These are phyloP conservation scores for Nysson spinosus DNA, from an alignment of 2,888 invertebrate genomes.

Conservation along the genomic window DNA sequence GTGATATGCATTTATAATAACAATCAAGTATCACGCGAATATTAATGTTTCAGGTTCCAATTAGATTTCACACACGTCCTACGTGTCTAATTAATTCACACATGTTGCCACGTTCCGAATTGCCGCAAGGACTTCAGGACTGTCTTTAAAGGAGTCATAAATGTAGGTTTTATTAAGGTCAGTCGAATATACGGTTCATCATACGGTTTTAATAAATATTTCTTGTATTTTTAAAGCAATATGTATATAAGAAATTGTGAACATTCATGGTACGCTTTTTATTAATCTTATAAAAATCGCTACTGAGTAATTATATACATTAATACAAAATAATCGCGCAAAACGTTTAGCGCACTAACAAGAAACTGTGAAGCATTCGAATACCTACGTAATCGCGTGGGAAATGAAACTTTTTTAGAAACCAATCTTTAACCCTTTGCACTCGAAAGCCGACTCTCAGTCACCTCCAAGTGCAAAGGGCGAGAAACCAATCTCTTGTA, in stretches of 20 bases:
- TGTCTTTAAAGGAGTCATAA: conserved; percentile 57
- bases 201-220: conserved; percentile 17
- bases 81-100: conserved; percentile 68
- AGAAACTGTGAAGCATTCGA: too few relatives aligned
- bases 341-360: conserved; percentile 28
- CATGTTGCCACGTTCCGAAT: conserved; percentile 60
- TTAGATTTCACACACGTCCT: conserved; percentile 66
- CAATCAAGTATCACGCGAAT: conserved; percentile 17
- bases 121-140: conserved; percentile 69
- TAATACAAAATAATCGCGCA: not conserved
- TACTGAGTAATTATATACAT: too few relatives aligned
- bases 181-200: conserved; percentile 6
- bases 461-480: too few relatives aligned
- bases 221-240: conserved; percentile 11
- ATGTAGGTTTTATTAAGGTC: conserved; percentile 4
- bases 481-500: not conserved
- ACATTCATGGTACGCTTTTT: too few relatives aligned
- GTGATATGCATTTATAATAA: conserved; percentile 2
- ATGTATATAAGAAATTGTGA: too few relatives aligned
- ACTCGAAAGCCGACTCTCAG: too few relatives aligned
- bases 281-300: too few relatives aligned
- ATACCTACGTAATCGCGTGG: too few relatives aligned
- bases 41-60: conserved; percentile 62
- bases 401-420: conserved; percentile 1
- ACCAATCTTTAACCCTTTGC: too few relatives aligned